A percentile compares a stretch with the other conserved stretches of the same genome.
phyloP scores from a whole-genome alignment of 2,113 vertebrate genomes.

The Raja brachyura region DNA sequence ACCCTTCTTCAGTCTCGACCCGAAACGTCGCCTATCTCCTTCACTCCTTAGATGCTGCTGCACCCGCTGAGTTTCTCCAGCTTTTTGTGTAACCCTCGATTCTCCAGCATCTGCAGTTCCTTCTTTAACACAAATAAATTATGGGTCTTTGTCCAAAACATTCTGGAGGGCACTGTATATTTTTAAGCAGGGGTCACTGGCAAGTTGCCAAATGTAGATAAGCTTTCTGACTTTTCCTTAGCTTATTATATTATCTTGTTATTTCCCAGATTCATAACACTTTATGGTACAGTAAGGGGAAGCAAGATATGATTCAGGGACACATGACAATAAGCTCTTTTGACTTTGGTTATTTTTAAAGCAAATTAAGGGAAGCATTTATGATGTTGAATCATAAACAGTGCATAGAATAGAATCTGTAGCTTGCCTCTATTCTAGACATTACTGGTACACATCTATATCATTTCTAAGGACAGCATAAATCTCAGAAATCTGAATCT shows the following conservation, averaged over 20 bases:
- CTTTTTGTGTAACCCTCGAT: too few species aligned
- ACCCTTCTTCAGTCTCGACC: too few species aligned
- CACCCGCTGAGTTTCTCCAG: too few species aligned
- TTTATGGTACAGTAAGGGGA: not conserved
- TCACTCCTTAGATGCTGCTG: too few species aligned
- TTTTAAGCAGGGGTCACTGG: conserved; percentile 1
- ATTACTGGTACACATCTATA: not conserved
- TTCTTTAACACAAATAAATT: too few species aligned
- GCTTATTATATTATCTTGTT: not conserved
- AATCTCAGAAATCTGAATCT: not conserved
- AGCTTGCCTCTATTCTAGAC: not conserved
- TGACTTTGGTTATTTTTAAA: not conserved
- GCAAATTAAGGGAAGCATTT: not conserved
- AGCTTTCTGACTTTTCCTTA: not conserved
- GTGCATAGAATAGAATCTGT: not conserved
- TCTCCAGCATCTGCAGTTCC: too few species aligned
- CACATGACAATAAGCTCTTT: too few species aligned
- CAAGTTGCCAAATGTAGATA: not conserved
- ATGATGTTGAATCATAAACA: not conserved
- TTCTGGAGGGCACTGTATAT: too few species aligned
- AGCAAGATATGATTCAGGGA: too few species aligned
- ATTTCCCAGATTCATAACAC: not conserved
- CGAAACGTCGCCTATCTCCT: too few species aligned
- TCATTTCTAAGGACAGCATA: not conserved
- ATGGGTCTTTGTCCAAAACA: too few species aligned